Evolutionary conservation across 1,140 invertebrate genomes (phyloP).

Genomic region (Drosophila nannoptera): DNA sequence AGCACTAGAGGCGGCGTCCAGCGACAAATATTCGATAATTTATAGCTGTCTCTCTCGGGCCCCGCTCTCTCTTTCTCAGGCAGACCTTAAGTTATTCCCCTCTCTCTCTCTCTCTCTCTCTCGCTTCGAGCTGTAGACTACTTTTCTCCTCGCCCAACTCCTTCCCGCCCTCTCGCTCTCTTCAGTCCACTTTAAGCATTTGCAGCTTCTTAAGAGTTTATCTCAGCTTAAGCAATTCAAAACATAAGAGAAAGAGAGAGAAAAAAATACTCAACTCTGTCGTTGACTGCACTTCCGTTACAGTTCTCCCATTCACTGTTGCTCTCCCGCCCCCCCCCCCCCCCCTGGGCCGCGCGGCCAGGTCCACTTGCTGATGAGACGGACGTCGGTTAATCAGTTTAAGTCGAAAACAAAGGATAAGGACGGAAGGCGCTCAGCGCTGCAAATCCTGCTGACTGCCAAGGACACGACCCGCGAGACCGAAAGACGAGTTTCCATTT

Average conservation of each 20-base stretch:
- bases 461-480: conserved; percentile 9
- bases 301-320: not conserved
- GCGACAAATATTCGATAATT: too few species aligned
- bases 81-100: too few species aligned
- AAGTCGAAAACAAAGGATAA: conserved; percentile 26
- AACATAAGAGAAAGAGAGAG: conserved; percentile 1
- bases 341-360: conserved; percentile 3
- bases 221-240: too few species aligned
- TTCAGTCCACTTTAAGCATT: not conserved
- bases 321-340: conserved; percentile 9
- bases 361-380: conserved; percentile 8
- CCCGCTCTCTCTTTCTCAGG: too few species aligned
- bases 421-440: not conserved
- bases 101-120: too few species aligned
- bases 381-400: conserved; percentile 36
- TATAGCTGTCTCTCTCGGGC: too few species aligned
- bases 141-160: too few species aligned
- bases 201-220: not conserved
- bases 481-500: not conserved
- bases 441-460: conserved; percentile 15
- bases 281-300: not conserved
- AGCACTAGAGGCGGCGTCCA: not conserved
- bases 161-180: not conserved
- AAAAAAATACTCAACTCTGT: not conserved
- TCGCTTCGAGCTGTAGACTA: too few species aligned